Evolutionary conservation across 2,888 invertebrate genomes (phyloP).

Genomic region (Netelia virgata): DNA sequence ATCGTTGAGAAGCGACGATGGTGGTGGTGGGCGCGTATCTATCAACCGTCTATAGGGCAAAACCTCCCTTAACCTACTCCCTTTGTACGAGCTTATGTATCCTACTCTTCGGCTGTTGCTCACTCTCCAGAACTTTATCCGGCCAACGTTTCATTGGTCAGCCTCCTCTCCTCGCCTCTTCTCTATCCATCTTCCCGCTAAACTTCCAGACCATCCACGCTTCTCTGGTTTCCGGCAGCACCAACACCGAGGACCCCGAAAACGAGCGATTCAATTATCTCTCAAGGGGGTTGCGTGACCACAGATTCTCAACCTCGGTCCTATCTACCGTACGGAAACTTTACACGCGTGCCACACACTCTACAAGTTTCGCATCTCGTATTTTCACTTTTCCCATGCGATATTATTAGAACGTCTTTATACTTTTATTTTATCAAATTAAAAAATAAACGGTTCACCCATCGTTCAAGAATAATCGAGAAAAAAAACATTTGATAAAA

Average conservation of each 20-base stretch:
- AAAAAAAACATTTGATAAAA: background rate
- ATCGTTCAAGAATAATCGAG: too few relatives aligned
- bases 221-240: slow-evolving; percentile 59
- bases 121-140: slow-evolving; percentile 14
- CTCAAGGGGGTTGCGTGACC: slow-evolving; percentile 17
- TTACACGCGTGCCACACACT: background rate
- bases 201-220: slow-evolving; percentile 37
- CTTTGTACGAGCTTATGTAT: too few relatives aligned
- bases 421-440: background rate
- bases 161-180: background rate
- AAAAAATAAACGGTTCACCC: background rate
- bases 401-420: too few relatives aligned
- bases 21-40: too few relatives aligned
- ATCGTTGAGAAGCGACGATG: too few relatives aligned
- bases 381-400: too few relatives aligned
- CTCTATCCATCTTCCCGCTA: background rate
- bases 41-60: too few relatives aligned
- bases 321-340: background rate
- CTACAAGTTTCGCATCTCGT: background rate
- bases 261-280: slow-evolving; percentile 81
- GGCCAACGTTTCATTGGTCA: slow-evolving; percentile 26
- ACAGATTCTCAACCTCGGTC: slow-evolving; percentile 8
- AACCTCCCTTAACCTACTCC: too few relatives aligned
- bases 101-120: too few relatives aligned
- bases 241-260: slow-evolving; percentile 70